phyloP scores from a whole-genome alignment of 2,113 vertebrate genomes.

The Centropus unirufus region DNA sequence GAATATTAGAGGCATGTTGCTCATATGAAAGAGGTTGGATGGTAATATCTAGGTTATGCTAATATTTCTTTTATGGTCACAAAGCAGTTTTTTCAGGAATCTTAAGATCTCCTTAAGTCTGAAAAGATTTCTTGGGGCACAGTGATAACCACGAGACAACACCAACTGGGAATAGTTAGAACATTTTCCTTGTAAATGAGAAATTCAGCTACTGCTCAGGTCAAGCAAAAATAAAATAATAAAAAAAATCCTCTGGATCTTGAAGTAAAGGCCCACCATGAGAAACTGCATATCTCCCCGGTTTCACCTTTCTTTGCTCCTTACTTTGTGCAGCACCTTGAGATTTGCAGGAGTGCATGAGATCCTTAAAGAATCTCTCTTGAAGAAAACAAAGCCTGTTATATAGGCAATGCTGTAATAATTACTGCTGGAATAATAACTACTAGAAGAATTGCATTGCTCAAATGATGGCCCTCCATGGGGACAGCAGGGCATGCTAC shows the following conservation, averaged over 20 bases:
- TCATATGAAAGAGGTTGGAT: background rate
- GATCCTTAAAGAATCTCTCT: background rate
- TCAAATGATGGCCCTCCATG: background rate
- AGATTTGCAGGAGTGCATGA: background rate
- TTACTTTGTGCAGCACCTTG: background rate
- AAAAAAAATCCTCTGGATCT: background rate
- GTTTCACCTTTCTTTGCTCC: background rate
- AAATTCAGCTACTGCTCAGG: background rate
- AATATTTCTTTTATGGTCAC: background rate
- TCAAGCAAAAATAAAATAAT: background rate
- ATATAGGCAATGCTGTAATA: background rate
- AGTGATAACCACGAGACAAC: background rate
- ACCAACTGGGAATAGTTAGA: background rate
- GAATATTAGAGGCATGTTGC: background rate
- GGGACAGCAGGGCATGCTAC: accelerated
- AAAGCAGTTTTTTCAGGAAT: background rate
- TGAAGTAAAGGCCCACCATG: background rate
- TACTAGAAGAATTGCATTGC: background rate
- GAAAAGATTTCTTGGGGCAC: background rate
- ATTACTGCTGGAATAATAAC: background rate
- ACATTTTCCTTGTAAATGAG: background rate
- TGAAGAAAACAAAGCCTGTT: background rate
- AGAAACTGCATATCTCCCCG: background rate
- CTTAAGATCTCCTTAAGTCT: background rate
- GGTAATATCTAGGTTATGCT: background rate